phyloP scores from a whole-genome alignment of 2,797 vertebrate species.

The Aplochiton taeniatus region DNA sequence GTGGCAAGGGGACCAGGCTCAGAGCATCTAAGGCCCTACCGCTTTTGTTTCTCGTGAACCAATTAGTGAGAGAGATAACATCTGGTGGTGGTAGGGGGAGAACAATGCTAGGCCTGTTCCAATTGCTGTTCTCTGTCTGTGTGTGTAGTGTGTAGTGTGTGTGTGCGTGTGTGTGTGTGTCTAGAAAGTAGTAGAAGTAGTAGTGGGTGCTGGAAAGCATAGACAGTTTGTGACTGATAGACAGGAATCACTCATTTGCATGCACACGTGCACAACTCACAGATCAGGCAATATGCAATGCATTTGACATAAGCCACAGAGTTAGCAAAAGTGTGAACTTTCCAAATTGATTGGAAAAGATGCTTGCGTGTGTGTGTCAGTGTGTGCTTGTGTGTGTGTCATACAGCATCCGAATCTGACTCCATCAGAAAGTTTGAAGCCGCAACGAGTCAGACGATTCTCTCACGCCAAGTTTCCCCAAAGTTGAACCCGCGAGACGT shows the following conservation, averaged over 20 bases:
- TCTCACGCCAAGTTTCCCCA: slow-evolving; percentile 37
- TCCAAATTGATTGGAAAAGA: too few species aligned
- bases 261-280: too few species aligned
- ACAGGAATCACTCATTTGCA: too few species aligned
- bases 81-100: slow-evolving; percentile 63
- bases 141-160: slow-evolving; percentile 27
- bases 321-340: too few species aligned
- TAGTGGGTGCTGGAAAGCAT: background rate
- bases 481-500: too few species aligned
- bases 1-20: slow-evolving; percentile 48
- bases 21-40: slow-evolving; percentile 70
- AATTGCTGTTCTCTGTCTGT: slow-evolving; percentile 42
- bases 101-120: slow-evolving; percentile 71
- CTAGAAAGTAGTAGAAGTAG: slow-evolving; percentile 50
- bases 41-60: slow-evolving; percentile 75
- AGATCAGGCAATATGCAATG: too few species aligned
- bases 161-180: slow-evolving; percentile 29
- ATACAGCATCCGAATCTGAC: too few species aligned
- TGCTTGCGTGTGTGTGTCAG: too few species aligned
- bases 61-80: slow-evolving; percentile 77
- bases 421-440: too few species aligned
- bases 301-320: too few species aligned
- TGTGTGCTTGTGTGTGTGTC: too few species aligned
- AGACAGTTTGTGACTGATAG: too few species aligned
- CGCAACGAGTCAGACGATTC: background rate